A percentile compares a stretch with the other conserved stretches of the same genome.
These are phyloP conservation scores for Cottoperca gobio DNA, from an alignment of 2,797 vertebrate species.

Conservation along the genomic window DNA sequence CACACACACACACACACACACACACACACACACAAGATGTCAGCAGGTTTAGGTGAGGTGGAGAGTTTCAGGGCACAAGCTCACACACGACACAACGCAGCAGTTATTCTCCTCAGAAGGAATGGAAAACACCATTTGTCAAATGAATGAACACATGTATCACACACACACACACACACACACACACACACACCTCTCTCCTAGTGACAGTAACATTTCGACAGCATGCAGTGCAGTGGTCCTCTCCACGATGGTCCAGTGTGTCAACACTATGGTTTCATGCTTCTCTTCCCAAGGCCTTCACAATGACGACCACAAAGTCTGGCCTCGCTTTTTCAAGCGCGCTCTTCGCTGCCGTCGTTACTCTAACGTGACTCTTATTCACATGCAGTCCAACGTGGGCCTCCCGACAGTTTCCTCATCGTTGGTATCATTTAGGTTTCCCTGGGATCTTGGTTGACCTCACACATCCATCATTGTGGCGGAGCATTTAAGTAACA, in stretches of 20 bases:
- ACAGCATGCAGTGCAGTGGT: slow-evolving; percentile 61
- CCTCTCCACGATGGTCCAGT: slow-evolving; percentile 30
- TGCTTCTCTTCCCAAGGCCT: neutral
- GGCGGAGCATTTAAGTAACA: neutral
- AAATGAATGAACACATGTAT: slow-evolving; percentile 24
- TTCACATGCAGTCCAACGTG: slow-evolving; percentile 19
- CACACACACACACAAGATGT: slow-evolving; percentile 10
- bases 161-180: slow-evolving; percentile 1
- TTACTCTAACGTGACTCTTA: neutral
- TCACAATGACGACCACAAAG: neutral
- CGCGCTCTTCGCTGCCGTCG: neutral
- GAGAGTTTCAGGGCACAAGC: slow-evolving; percentile 39
- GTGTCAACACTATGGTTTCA: slow-evolving; percentile 17
- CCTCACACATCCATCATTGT: slow-evolving; percentile 3
- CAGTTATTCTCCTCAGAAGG: slow-evolving; percentile 10
- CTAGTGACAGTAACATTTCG: slow-evolving; percentile 12
- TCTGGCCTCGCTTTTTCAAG: neutral
- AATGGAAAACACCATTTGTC: slow-evolving; percentile 23
- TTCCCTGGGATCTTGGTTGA: slow-evolving; percentile 1
- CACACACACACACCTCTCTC: too few relatives aligned
- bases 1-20: slow-evolving; percentile 14
- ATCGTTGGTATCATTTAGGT: slow-evolving; percentile 6
- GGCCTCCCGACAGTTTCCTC: neutral
- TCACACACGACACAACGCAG: slow-evolving; percentile 32
- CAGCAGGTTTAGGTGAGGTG: slow-evolving; percentile 37